These are phyloP conservation scores for Anorthoa munda DNA, from an alignment of 2,888 invertebrate genomes.

Conservation along the genomic window DNA sequence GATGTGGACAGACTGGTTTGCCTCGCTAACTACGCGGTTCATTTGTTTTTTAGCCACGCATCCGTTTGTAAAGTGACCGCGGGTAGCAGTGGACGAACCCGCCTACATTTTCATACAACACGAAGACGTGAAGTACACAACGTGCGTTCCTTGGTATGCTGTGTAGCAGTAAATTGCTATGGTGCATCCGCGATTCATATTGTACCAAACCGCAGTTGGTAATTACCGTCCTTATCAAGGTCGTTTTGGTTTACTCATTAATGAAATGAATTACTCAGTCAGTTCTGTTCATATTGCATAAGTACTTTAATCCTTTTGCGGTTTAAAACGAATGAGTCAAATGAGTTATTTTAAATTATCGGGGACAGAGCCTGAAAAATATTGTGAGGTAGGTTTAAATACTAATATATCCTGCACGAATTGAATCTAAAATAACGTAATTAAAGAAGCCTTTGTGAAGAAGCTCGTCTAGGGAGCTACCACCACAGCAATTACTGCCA, in stretches of 20 bases:
- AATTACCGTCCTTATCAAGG: not conserved
- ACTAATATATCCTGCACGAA: not conserved
- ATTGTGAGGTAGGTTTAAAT: too few relatives aligned
- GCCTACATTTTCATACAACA: not conserved
- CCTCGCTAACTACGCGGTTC: not conserved
- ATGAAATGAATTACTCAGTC: not conserved
- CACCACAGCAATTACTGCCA: too few relatives aligned
- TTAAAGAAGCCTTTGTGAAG: too few relatives aligned
- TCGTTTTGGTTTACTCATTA: not conserved
- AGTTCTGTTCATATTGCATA: not conserved
- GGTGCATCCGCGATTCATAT: constrained; percentile 5
- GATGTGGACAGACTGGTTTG: not conserved
- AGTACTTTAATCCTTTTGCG: not conserved
- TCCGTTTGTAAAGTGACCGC: not conserved
- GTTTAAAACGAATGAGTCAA: not conserved
- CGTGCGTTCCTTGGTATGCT: not conserved
- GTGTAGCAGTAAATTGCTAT: not conserved
- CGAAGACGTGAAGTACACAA: not conserved
- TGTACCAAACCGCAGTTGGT: not conserved
- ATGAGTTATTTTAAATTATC: not conserved
- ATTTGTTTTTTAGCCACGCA: not conserved
- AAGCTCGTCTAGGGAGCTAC: too few relatives aligned
- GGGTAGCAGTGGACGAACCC: not conserved
- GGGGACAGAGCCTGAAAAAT: not conserved
- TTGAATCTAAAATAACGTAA: not conserved